phyloP scores from a whole-genome alignment of 2,797 vertebrate genomes.

The Catamblyrhynchus diadema region DNA sequence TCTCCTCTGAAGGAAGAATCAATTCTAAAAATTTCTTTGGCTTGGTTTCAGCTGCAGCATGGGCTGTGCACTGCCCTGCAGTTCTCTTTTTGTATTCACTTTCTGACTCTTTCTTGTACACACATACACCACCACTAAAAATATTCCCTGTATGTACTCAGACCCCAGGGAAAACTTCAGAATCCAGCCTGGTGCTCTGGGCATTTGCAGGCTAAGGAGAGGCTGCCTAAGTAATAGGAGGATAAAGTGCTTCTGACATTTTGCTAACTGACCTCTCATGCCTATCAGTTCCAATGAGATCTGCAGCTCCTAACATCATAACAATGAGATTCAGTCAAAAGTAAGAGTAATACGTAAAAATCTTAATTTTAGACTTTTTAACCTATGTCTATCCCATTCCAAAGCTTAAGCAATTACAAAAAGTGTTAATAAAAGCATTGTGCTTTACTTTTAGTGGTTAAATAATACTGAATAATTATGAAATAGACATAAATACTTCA shows the following conservation, averaged over 20 bases:
- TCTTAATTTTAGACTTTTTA: neutral
- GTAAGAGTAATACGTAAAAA: neutral
- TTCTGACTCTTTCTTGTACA: neutral
- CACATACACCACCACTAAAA: neutral
- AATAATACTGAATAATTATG: neutral
- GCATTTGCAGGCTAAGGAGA: neutral
- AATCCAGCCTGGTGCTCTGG: neutral
- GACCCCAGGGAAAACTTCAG: neutral
- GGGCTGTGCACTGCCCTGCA: neutral
- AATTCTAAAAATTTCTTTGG: neutral
- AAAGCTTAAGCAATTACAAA: neutral
- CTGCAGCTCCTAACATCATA: neutral
- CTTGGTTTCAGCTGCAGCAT: neutral
- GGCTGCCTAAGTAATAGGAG: neutral
- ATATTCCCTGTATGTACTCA: neutral
- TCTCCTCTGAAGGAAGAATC: neutral
- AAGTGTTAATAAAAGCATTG: neutral
- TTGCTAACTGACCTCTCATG: neutral
- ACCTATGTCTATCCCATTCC: neutral
- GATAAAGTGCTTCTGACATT: neutral
- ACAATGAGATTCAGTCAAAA: neutral
- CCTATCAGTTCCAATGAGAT: neutral
- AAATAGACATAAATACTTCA: neutral
- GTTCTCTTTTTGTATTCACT: neutral
- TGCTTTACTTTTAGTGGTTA: neutral